Percentiles rank a stretch among this genome's conserved stretches.
Evolutionary conservation across 2,113 vertebrate genomes (phyloP).

Genomic region (Tachysurus vachellii): DNA sequence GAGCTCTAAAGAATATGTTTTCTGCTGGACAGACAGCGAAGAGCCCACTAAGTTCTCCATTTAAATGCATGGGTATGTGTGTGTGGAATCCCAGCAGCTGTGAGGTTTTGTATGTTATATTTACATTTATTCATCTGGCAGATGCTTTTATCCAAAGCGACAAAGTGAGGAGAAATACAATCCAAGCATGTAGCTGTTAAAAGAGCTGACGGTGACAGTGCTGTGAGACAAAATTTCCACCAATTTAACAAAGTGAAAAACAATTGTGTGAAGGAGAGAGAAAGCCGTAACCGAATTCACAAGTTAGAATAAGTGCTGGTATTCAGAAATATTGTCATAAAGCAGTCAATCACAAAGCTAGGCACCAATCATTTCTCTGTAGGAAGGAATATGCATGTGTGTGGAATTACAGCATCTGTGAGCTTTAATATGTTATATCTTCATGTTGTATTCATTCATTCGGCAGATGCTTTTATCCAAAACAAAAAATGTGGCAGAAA

Average conservation of each 20-base stretch:
- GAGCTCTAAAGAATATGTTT: background rate
- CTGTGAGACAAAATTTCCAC: background rate
- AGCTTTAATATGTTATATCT: background rate
- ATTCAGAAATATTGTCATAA: background rate
- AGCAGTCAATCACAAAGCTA: background rate
- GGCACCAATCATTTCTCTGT: background rate
- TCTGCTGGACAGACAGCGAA: conserved; percentile 17
- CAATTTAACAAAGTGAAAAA: background rate
- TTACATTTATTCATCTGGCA: conserved; percentile 10
- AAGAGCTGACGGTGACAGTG: conserved; percentile 2
- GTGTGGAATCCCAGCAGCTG: background rate
- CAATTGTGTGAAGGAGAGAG: background rate
- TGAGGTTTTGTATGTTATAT: background rate
- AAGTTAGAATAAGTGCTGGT: background rate
- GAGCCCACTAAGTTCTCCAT: conserved; percentile 28
- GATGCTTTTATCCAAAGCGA: conserved; percentile 12
- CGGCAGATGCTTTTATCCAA: conserved; percentile 4
- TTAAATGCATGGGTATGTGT: conserved; percentile 6
- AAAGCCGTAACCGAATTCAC: background rate
- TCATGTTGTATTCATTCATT: background rate
- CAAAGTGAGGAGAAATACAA: background rate
- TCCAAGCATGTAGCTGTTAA: conserved; percentile 11
- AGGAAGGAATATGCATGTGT: background rate
- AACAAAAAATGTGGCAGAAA: background rate
- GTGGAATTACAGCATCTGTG: conserved; percentile 1